Evolutionary conservation across 2,888 invertebrate species (phyloP).

Genomic region (Scaptomyza polygonia): DNA sequence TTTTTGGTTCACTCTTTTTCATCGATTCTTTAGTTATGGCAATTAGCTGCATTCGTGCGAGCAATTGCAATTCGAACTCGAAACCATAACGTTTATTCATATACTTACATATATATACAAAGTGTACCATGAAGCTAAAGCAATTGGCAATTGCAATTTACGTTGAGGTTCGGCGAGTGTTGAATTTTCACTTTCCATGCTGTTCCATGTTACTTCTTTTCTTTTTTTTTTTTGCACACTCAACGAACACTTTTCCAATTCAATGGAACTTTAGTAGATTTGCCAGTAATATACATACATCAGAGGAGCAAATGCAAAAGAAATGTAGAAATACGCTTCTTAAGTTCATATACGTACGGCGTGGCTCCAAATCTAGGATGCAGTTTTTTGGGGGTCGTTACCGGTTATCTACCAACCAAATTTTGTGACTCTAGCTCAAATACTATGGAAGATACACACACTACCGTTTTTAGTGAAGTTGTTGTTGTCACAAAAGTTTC

Average conservation of each 20-base stretch:
- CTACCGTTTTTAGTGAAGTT: too few relatives aligned
- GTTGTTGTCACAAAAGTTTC: too few relatives aligned
- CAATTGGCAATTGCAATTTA: constrained; percentile 31
- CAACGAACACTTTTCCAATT: constrained; percentile 54
- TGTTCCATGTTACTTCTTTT: constrained; percentile 3
- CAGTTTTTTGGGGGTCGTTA: too few relatives aligned
- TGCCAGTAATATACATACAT: constrained; percentile 7
- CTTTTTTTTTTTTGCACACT: constrained; percentile 25
- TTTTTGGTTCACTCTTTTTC: constrained; percentile 31
- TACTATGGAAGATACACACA: too few relatives aligned
- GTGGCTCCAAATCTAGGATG: too few relatives aligned
- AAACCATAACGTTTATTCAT: too few relatives aligned
- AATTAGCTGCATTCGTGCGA: constrained; percentile 71
- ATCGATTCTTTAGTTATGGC: constrained; percentile 69
- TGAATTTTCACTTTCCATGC: constrained; percentile 57
- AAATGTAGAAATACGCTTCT: constrained; percentile 26
- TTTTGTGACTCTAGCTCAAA: too few relatives aligned
- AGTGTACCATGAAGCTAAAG: background rate
- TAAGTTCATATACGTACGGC: constrained; percentile 9
- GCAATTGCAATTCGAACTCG: constrained; percentile 21
- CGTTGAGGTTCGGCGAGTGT: constrained; percentile 29
- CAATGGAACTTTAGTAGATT: constrained; percentile 26
- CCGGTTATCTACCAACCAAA: too few relatives aligned
- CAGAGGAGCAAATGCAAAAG: constrained; percentile 8
- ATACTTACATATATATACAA: too few relatives aligned